Evolutionary conservation across 2,888 invertebrate genomes (phyloP).

Genomic region (Chrysopilus asiliformis): DNA sequence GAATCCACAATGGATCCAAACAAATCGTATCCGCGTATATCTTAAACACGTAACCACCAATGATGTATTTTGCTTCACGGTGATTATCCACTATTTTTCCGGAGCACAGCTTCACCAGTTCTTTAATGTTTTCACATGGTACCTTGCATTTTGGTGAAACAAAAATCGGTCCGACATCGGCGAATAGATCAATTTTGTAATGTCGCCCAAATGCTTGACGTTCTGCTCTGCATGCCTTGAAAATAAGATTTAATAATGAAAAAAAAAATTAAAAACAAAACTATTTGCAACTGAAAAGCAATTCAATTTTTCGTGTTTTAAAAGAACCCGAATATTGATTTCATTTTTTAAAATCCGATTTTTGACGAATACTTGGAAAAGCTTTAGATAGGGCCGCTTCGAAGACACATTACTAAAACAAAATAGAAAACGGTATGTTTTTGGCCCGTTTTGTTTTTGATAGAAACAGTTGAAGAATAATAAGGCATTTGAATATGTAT

Average conservation of each 20-base stretch:
- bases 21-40: conserved; percentile 28
- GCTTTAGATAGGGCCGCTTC: no score
- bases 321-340: not conserved
- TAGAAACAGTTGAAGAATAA: no score
- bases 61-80: conserved; percentile 39
- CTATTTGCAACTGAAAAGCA: conserved; percentile 3
- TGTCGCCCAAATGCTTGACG: conserved; percentile 45
- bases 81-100: conserved; percentile 39
- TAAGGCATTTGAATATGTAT: no score
- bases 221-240: conserved; percentile 46
- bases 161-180: conserved; percentile 43
- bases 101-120: conserved; percentile 44
- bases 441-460: no score
- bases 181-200: conserved; percentile 46
- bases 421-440: no score
- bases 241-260: conserved; percentile 38
- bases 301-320: not conserved
- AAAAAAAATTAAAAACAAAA: conserved; percentile 9
- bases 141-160: conserved; percentile 40
- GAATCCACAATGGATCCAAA: conserved; percentile 45
- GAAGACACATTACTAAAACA: no score
- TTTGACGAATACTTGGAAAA: no score
- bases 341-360: no score
- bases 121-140: conserved; percentile 40
- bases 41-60: conserved; percentile 35